A percentile compares a stretch with the other conserved stretches of the same genome.
Conservation (phyloP, 2,797 vertebrate genomes). For the Myotis daubentonii region DNA sequence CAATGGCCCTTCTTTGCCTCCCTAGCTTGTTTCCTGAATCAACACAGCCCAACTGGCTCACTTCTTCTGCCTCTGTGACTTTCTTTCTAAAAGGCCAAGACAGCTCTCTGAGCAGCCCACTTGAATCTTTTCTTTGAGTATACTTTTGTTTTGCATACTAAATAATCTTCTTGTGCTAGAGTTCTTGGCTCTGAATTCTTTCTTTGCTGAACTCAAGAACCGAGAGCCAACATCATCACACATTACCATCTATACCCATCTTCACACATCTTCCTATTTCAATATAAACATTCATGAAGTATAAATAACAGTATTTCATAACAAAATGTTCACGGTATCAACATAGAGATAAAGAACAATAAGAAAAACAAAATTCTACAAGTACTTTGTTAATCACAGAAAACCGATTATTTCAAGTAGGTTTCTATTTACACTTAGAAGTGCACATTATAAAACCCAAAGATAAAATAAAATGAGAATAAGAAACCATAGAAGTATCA, state of each 20-base stretch:
- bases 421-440: constrained; percentile 4
- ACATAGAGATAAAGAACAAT: background rate
- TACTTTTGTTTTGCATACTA: background rate
- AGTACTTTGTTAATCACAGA: constrained; percentile 18
- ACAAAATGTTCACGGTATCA: background rate
- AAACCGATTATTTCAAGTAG: constrained; percentile 20
- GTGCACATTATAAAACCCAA: background rate
- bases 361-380: background rate
- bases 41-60: background rate
- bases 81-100: background rate
- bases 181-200: background rate
- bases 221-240: background rate
- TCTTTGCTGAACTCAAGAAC: background rate
- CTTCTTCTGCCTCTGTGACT: background rate
- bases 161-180: background rate
- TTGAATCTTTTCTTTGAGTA: background rate
- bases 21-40: background rate
- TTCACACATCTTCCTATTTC: background rate
- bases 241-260: background rate
- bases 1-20: background rate
- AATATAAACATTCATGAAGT: background rate
- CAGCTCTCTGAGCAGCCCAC: background rate
- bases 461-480: constrained; percentile 4
- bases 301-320: background rate
- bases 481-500: constrained; percentile 21